A percentile compares a stretch with the other conserved stretches of the same genome.
phyloP scores from a whole-genome alignment of 2,113 vertebrate species.

The Oreotragus oreotragus region DNA sequence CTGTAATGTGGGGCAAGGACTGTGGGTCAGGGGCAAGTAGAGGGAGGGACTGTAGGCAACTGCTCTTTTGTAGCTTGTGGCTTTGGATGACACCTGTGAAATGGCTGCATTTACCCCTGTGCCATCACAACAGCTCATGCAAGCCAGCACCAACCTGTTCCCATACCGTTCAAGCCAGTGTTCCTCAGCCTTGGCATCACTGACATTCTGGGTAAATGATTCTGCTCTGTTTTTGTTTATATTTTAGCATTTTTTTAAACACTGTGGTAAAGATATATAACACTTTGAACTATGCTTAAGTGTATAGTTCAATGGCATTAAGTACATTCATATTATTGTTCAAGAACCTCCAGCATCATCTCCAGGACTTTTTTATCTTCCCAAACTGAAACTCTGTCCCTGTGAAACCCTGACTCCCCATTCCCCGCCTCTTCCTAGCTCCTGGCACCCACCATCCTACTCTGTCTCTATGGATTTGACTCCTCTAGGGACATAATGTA shows the following conservation, averaged over 20 bases:
- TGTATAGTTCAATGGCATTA: accelerated
- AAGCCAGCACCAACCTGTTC: neutral
- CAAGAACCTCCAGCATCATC: accelerated
- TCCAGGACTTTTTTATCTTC: neutral
- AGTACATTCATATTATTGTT: accelerated
- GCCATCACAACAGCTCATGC: accelerated
- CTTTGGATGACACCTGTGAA: accelerated
- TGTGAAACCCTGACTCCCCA: accelerated
- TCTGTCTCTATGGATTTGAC: neutral
- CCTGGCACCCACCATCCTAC: accelerated
- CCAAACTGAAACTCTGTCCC: neutral
- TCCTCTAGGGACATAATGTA: accelerated
- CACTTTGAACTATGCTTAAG: neutral
- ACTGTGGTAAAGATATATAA: neutral
- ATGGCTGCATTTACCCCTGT: neutral
- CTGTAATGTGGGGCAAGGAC: neutral
- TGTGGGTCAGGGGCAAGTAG: neutral
- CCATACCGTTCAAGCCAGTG: accelerated
- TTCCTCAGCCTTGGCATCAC: accelerated
- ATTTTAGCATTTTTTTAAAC: neutral
- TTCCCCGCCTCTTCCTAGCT: accelerated
- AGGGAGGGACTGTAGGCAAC: neutral
- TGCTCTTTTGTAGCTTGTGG: no score
- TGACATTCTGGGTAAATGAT: neutral
- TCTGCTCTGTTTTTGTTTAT: neutral